Evolutionary conservation across 1,140 invertebrate genomes (phyloP).

Genomic region (Centruroides vittatus): DNA sequence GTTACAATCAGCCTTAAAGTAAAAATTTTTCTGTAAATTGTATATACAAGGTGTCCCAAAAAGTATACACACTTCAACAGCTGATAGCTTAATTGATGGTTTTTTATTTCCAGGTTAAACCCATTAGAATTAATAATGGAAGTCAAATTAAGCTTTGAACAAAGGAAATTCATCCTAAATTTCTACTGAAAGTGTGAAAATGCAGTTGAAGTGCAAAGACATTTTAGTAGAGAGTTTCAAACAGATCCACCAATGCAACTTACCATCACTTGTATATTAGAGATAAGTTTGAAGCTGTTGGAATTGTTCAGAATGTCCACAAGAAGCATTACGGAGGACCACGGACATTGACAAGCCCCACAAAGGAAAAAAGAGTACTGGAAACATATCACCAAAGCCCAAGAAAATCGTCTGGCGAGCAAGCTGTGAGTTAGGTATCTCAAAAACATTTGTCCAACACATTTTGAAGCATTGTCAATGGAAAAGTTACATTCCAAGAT

Average conservation of each 20-base stretch:
- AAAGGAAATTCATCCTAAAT: not conserved
- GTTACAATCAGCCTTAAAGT: too few species aligned
- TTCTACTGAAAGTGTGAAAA: not conserved
- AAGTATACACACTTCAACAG: too few species aligned
- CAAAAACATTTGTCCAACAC: conserved; percentile 5
- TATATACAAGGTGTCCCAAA: too few species aligned
- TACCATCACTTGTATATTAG: not conserved
- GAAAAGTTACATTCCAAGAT: conserved; percentile 16
- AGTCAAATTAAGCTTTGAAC: not conserved
- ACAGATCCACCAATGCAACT: not conserved
- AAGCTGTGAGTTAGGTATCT: conserved; percentile 1
- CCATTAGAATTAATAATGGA: not conserved
- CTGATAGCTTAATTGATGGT: too few species aligned
- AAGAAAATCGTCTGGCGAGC: conserved; percentile 10
- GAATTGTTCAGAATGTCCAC: not conserved
- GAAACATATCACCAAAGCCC: conserved; percentile 6
- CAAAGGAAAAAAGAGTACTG: conserved; percentile 4
- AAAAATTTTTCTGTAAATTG: too few species aligned
- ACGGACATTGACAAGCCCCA: conserved; percentile 3
- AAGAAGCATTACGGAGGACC: conserved; percentile 5
- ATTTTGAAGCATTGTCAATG: conserved; percentile 9
- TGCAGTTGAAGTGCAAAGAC: not conserved
- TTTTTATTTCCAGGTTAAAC: not conserved
- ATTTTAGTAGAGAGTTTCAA: not conserved
- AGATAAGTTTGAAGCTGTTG: not conserved